Conservation (phyloP, 2,888 invertebrate species). For the Elegia similella region DNA sequence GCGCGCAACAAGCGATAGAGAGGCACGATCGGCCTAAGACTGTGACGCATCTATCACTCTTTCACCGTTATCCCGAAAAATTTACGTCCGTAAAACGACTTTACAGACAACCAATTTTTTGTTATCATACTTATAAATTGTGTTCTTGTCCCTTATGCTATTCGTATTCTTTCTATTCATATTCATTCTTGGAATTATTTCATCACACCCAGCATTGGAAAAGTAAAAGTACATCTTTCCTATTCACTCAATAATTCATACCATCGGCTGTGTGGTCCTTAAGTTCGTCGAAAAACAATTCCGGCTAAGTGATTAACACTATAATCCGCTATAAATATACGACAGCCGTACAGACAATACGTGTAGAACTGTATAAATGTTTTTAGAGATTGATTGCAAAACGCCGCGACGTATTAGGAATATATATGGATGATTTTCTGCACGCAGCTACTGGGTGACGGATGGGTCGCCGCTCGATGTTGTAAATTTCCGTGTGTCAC, state of each 20-base stretch:
- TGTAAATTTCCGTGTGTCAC: conserved; percentile 12
- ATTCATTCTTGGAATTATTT: too few species aligned
- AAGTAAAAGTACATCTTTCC: not conserved
- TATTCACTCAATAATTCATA: not conserved
- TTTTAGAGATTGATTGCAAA: conserved; percentile 13
- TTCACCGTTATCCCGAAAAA: too few species aligned
- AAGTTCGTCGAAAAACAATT: conserved; percentile 8
- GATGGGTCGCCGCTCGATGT: conserved; percentile 1
- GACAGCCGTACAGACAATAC: conserved; percentile 11
- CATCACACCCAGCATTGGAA: not conserved
- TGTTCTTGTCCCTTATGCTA: too few species aligned
- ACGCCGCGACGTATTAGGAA: conserved; percentile 7
- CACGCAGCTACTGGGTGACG: not conserved
- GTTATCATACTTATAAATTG: too few species aligned
- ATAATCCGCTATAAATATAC: conserved; percentile 12
- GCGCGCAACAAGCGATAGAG: too few species aligned
- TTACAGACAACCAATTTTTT: too few species aligned
- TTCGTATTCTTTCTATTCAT: too few species aligned
- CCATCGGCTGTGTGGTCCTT: conserved; percentile 15
- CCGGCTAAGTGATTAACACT: conserved; percentile 7
- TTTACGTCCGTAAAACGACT: too few species aligned
- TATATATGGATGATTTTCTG: not conserved
- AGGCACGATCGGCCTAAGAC: too few species aligned
- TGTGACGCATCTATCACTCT: too few species aligned
- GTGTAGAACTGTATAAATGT: conserved; percentile 12